Percentiles rank a stretch among this genome's conserved stretches.
Conservation (phyloP, 2,797 vertebrate genomes). For the Diceros bicornis region DNA sequence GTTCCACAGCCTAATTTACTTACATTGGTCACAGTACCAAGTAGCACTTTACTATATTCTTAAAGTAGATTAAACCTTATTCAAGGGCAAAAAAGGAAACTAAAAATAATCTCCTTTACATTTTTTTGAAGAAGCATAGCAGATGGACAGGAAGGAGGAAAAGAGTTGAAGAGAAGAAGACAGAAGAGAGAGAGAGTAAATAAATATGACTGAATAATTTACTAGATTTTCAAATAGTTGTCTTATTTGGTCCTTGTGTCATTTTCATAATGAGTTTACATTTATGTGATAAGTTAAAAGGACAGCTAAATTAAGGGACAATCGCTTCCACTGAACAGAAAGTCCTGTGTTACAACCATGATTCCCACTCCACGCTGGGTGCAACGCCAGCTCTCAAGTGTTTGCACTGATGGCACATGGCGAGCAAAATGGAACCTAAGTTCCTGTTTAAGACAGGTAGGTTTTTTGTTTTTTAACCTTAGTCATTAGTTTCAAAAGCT, state of each 20-base stretch:
- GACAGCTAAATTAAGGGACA: background rate
- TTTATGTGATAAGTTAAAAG: background rate
- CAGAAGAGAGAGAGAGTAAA: background rate
- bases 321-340: background rate
- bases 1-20: background rate
- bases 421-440: background rate
- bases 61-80: background rate
- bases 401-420: background rate
- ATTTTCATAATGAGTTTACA: conserved; percentile 40
- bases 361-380: background rate
- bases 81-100: background rate
- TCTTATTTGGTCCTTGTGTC: background rate
- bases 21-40: background rate
- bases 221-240: background rate
- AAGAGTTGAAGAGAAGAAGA: background rate
- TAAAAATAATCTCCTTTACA: background rate
- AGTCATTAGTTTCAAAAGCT: conserved; percentile 23
- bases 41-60: background rate
- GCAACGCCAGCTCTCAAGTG: background rate
- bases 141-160: background rate
- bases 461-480: background rate
- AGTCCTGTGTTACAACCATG: background rate
- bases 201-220: background rate
- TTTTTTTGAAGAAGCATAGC: background rate
- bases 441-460: background rate